Evolutionary conservation across 2,888 invertebrate species (phyloP).

Genomic region (Neocrepidodera transversa): DNA sequence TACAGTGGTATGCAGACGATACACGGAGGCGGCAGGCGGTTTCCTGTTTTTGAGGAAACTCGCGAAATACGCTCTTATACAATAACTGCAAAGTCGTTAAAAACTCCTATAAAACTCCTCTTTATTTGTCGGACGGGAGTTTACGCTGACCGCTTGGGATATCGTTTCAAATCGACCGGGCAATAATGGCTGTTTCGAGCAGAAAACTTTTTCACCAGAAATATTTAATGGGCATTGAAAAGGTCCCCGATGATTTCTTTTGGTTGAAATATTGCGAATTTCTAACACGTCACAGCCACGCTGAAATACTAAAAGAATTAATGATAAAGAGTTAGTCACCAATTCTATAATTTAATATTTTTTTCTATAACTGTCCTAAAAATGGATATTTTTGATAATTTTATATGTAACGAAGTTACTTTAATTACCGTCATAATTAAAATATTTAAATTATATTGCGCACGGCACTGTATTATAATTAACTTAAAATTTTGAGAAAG

Average conservation of each 20-base stretch:
- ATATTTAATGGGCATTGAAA: constrained; percentile 18
- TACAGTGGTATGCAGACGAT: constrained; percentile 34
- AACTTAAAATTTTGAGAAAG: too few relatives aligned
- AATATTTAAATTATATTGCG: too few relatives aligned
- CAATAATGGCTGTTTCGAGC: constrained; percentile 21
- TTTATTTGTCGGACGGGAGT: constrained; percentile 26
- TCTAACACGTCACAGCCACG: too few relatives aligned
- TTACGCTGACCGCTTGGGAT: constrained; percentile 30
- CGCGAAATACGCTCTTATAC: constrained; percentile 22
- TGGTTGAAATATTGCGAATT: background rate
- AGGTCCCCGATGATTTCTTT: background rate
- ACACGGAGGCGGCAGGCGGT: constrained; percentile 11
- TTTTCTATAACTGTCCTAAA: too few relatives aligned
- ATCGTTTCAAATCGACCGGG: constrained; percentile 27
- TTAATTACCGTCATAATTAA: too few relatives aligned
- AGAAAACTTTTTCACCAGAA: constrained; percentile 15
- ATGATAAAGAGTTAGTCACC: too few relatives aligned
- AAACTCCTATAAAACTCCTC: constrained; percentile 33
- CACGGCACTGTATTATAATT: too few relatives aligned
- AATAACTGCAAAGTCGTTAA: constrained; percentile 32
- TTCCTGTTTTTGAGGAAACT: constrained; percentile 33
- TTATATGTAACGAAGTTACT: too few relatives aligned
- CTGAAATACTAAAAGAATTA: too few relatives aligned
- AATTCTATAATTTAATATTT: too few relatives aligned
- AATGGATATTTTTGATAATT: too few relatives aligned